phyloP scores from a whole-genome alignment of 2,113 vertebrate species.

The Opisthocomus hoazin region DNA sequence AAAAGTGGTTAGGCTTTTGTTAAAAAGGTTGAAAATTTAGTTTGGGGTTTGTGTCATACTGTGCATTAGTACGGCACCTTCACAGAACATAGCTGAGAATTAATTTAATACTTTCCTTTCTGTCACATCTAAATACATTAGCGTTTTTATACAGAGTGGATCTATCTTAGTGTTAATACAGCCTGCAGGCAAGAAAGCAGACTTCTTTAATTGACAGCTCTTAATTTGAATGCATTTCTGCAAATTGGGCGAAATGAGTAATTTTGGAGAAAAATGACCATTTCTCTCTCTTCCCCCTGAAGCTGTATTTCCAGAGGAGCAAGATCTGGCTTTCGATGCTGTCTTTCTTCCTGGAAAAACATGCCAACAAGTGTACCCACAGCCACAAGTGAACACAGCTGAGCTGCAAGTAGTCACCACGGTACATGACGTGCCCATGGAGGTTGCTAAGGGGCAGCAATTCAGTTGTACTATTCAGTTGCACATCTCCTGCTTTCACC shows the following conservation, averaged over 20 bases:
- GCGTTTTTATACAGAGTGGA: background rate
- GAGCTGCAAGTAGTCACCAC: background rate
- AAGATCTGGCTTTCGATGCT: background rate
- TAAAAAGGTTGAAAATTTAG: background rate
- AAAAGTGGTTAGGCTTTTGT: background rate
- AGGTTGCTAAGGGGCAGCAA: background rate
- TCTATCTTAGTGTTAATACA: background rate
- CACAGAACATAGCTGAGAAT: background rate
- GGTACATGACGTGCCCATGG: rapidly evolving
- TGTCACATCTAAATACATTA: background rate
- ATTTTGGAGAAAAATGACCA: background rate
- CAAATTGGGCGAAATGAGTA: background rate
- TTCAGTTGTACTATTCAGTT: background rate
- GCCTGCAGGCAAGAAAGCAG: background rate
- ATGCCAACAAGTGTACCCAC: background rate
- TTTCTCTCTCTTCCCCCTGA: background rate
- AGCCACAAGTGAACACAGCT: background rate
- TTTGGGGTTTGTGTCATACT: background rate
- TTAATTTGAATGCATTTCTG: background rate
- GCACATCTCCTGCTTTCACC: background rate
- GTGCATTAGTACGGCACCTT: background rate
- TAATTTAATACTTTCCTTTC: background rate
- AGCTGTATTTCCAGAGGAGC: background rate
- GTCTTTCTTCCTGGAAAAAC: background rate
- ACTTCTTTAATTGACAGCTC: background rate